Evolutionary conservation across 2,888 invertebrate species (phyloP).

Genomic region (Thereva nobilitata): DNA sequence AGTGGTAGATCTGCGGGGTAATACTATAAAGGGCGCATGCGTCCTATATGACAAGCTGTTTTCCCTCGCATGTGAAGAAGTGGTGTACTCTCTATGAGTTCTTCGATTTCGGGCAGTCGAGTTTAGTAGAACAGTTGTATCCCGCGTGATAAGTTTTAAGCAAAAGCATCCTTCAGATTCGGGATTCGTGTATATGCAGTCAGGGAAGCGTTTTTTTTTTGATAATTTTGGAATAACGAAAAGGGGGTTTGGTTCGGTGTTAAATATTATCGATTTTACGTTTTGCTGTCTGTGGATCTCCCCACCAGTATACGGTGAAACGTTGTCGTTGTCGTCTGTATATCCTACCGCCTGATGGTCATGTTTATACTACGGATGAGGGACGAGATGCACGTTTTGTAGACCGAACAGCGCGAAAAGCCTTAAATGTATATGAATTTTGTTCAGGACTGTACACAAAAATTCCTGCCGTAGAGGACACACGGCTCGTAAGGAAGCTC

Average conservation of each 20-base stretch:
- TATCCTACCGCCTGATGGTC: conserved; percentile 12
- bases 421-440: not conserved
- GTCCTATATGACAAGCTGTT: conserved; percentile 21
- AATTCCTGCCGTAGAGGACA: conserved; percentile 14
- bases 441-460: conserved; percentile 9
- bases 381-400: conserved; percentile 32
- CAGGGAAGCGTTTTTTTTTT: conserved; percentile 10
- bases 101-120: conserved; percentile 24
- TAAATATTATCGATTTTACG: conserved; percentile 26
- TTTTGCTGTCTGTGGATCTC: conserved; percentile 10
- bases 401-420: conserved; percentile 31
- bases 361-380: conserved; percentile 30
- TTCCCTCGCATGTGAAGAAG: not conserved
- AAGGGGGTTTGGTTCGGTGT: conserved; percentile 18
- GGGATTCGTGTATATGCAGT: not conserved
- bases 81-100: conserved; percentile 5
- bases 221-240: not conserved
- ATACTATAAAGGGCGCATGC: conserved; percentile 11
- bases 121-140: too few species aligned
- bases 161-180: too few species aligned
- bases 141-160: too few species aligned
- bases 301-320: conserved; percentile 10
- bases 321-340: too few species aligned
- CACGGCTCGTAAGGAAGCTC: conserved; percentile 20
- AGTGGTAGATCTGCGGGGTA: conserved; percentile 15